Evolutionary conservation across 2,113 vertebrate species (phyloP).

Genomic region (Notothenia rossii): DNA sequence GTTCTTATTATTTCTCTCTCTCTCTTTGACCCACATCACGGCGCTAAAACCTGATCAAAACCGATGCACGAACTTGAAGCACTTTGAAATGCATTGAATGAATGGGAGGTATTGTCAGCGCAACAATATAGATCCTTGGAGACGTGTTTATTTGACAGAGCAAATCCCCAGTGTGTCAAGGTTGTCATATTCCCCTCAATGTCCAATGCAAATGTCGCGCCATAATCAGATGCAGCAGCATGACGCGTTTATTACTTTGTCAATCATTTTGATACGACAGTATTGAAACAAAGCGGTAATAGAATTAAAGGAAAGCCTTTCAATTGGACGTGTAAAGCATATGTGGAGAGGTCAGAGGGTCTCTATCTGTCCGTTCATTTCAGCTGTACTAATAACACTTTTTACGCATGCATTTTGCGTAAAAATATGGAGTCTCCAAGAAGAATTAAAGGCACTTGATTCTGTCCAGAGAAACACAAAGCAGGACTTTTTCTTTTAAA

Average conservation of each 20-base stretch:
- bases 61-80: conserved; percentile 22
- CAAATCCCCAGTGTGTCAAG: conserved; percentile 78
- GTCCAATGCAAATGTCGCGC: conserved; percentile 78
- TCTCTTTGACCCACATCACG: conserved; percentile 31
- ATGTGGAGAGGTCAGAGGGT: conserved; percentile 56
- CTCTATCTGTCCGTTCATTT: conserved; percentile 22
- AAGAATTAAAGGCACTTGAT: conserved; percentile 49
- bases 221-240: conserved; percentile 81
- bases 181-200: conserved; percentile 78
- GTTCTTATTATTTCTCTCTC: conserved; percentile 17
- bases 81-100: conserved; percentile 62
- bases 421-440: conserved; percentile 10
- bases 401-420: neutral
- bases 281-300: conserved; percentile 81
- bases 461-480: conserved; percentile 39
- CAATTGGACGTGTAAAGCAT: conserved; percentile 63
- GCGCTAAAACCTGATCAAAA: conserved; percentile 26
- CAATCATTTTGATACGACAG: conserved; percentile 80
- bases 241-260: conserved; percentile 83
- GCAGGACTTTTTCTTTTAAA: conserved; percentile 26
- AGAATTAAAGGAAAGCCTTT: conserved; percentile 68
- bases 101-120: conserved; percentile 57
- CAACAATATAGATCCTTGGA: conserved; percentile 77
- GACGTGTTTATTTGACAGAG: conserved; percentile 82
- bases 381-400: conserved; percentile 4